Percentiles rank a stretch among this genome's conserved stretches.
Conservation (phyloP, 2,797 vertebrate species). For the Silurus aristotelis region DNA sequence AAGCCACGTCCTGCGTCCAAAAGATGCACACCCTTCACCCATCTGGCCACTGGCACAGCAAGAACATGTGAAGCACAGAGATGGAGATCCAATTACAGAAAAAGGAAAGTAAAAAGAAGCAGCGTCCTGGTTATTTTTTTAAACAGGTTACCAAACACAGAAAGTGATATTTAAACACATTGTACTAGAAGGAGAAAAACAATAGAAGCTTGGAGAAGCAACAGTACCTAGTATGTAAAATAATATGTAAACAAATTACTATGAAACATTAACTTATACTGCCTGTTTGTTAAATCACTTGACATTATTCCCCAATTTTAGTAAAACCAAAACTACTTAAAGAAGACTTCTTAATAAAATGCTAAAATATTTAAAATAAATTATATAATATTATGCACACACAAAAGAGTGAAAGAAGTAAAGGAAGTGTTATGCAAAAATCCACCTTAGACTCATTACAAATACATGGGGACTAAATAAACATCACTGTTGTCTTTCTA, state of each 20-base stretch:
- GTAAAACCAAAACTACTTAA: neutral
- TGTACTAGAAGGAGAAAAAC: neutral
- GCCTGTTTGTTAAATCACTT: neutral
- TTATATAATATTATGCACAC: neutral
- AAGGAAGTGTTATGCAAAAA: neutral
- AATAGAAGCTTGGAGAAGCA: neutral
- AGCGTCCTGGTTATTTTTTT: neutral
- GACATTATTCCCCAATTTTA: neutral
- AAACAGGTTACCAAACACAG: neutral
- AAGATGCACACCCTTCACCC: slow-evolving; percentile 55
- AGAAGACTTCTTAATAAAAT: neutral
- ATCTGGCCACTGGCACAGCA: slow-evolving; percentile 20
- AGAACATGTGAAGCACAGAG: slow-evolving; percentile 26
- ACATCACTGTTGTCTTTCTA: neutral
- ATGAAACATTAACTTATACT: neutral
- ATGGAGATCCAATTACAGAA: neutral
- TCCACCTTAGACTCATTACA: neutral
- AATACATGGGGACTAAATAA: neutral
- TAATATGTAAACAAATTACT: neutral
- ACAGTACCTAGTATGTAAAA: neutral
- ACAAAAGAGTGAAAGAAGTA: neutral
- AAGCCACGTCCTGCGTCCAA: slow-evolving; percentile 57
- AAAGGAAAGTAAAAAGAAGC: neutral
- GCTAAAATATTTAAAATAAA: neutral
- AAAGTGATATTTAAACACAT: slow-evolving; percentile 8